phyloP scores from a whole-genome alignment of 2,797 vertebrate species.

The Falco cherrug region DNA sequence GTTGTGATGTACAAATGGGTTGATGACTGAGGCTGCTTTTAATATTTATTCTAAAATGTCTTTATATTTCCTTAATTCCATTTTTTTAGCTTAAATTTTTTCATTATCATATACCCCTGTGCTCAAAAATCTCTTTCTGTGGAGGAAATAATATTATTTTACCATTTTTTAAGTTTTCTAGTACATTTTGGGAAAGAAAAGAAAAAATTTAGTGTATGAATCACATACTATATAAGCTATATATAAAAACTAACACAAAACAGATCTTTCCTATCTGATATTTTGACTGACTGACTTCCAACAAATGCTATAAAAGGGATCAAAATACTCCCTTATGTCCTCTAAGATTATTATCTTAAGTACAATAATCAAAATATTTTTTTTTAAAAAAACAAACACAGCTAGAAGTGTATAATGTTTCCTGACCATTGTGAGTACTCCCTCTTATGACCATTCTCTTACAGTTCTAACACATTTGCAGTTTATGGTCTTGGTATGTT shows the following conservation, averaged over 20 bases:
- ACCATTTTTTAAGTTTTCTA: conserved; percentile 21
- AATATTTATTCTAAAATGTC: neutral
- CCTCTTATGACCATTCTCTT: neutral
- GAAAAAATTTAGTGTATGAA: conserved; percentile 25
- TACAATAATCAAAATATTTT: neutral
- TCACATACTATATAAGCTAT: neutral
- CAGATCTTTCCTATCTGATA: conserved; percentile 36
- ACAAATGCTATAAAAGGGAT: conserved; percentile 41
- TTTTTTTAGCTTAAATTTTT: neutral
- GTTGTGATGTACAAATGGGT: neutral
- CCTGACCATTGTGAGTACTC: neutral
- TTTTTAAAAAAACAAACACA: neutral
- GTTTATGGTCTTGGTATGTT: neutral
- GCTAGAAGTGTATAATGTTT: neutral
- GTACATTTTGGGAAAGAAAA: conserved; percentile 23
- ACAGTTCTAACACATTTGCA: neutral
- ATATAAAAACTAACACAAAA: conserved; percentile 41
- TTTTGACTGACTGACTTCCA: conserved; percentile 48
- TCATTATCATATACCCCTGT: neutral
- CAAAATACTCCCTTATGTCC: conserved; percentile 38
- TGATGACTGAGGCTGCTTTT: neutral
- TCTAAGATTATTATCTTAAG: conserved; percentile 31
- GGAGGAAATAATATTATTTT: conserved; percentile 1
- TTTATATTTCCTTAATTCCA: conserved; percentile 5
- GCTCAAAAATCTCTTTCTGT: neutral